Percentiles rank a stretch among this genome's conserved stretches.
These are phyloP conservation scores for Taurulus bubalis DNA, from an alignment of 2,113 vertebrate species.

Conservation along the genomic window DNA sequence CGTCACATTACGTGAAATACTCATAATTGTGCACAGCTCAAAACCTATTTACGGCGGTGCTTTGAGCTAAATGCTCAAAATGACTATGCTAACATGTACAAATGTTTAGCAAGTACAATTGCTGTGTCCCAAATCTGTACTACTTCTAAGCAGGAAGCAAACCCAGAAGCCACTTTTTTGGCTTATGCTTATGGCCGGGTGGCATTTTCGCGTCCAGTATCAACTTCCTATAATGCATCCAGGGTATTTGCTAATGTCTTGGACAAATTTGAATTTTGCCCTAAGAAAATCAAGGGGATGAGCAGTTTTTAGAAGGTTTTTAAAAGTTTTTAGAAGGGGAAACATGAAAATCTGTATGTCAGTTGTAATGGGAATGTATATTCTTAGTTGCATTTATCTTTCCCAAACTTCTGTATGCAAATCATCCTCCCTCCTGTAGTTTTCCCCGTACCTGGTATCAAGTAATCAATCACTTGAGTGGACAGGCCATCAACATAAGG, in stretches of 20 bases:
- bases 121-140: not conserved
- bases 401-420: too few relatives aligned
- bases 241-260: not conserved
- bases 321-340: not conserved
- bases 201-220: not conserved
- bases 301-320: too few relatives aligned
- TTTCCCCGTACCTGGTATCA: too few relatives aligned
- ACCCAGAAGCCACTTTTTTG: not conserved
- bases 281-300: not conserved
- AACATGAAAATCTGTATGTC: not conserved
- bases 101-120: not conserved
- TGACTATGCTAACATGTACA: not conserved
- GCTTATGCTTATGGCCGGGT: not conserved
- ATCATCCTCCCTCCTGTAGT: too few relatives aligned
- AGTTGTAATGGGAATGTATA: not conserved
- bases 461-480: too few relatives aligned
- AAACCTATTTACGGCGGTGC: not conserved
- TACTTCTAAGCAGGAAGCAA: not conserved
- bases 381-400: not conserved
- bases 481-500: too few relatives aligned
- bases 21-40: not conserved
- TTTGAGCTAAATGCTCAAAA: not conserved
- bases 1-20: not conserved
- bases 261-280: not conserved
- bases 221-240: not conserved